Conservation (phyloP, 2,888 invertebrate species). For the Nemurella pictetii region DNA sequence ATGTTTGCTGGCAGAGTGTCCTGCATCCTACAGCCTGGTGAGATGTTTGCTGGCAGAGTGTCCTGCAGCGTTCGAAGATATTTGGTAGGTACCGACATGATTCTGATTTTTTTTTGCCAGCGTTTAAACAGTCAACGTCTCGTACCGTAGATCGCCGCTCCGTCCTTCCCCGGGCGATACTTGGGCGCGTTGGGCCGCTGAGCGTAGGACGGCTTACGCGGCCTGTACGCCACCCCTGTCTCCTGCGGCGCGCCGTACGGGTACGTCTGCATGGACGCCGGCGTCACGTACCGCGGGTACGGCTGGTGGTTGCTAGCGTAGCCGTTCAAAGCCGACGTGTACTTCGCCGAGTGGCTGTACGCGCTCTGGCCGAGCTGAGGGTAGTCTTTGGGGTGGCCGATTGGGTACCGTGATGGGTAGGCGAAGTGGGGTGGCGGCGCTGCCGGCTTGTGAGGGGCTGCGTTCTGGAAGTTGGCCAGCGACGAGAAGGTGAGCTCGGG, state of each 20-base stretch:
- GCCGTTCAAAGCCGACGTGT: background rate
- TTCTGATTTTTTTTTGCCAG: too few species aligned
- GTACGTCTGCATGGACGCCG: conserved; percentile 36
- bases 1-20: too few species aligned
- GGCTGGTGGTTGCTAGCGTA: background rate
- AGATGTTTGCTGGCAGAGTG: too few species aligned
- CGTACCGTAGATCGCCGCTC: background rate
- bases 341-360: background rate
- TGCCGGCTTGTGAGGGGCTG: background rate
- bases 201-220: background rate
- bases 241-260: conserved; percentile 41
- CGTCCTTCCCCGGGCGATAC: background rate
- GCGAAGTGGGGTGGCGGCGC: background rate
- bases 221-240: background rate
- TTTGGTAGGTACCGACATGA: too few species aligned
- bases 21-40: too few species aligned
- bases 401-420: background rate
- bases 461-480: background rate
- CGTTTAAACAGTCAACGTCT: too few species aligned
- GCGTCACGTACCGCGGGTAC: background rate
- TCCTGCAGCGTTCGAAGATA: too few species aligned
- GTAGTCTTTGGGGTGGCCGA: background rate
- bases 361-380: background rate
- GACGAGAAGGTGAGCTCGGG: too few species aligned
- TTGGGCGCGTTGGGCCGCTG: background rate